Evolutionary conservation across 2,888 invertebrate species (phyloP), one percentile per base, ranked within the genome.

Genomic region (Dynastes grantii): DNA sequence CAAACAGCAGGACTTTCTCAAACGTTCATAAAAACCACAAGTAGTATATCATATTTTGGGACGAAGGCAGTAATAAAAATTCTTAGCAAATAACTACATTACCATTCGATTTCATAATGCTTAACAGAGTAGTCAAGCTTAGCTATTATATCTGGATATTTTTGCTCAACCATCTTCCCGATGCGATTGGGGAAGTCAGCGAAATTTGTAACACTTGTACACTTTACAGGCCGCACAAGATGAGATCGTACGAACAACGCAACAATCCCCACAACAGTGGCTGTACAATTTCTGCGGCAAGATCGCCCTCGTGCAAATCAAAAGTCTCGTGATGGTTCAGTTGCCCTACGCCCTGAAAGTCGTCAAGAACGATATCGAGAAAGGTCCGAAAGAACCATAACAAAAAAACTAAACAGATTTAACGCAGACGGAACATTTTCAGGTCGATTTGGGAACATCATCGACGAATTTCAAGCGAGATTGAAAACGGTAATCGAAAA

Each of bases 241-340:
- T 29, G n/a, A 63, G 9, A 63, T 63, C 13, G 32, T 63, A 27
- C 63, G 63, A 8, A 29, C 2, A 13, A 29, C 63, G 37, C 91
- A 93, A 82, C 94, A 96, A 89, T 96, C 96, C 0, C 93, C 95
- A 0, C 96, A 96, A 82, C 96, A 96, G 89, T 90, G 96, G 79
- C 90, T 96, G 37, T 95, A 94, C 87, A 95, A 95, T 86, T 91
- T 96, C 82, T 96, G 96, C 90, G 93, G 93, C 85, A 92, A 95
- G 0, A 93, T 96, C 79, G 93, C 95, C 0, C 89, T 96, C 49
- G 94, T 95, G 0, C 96, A 97, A 90, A 91, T 97, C 83, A 96
- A 96, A 89, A 97, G 96, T 1, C 96, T 95, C 88, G 92, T 94
- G 51, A 95, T 97, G 95, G 94, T 96, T 90, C 96, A 97, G 87